Conservation (phyloP, 2,113 vertebrate genomes). For the Collichthys lucidus region DNA sequence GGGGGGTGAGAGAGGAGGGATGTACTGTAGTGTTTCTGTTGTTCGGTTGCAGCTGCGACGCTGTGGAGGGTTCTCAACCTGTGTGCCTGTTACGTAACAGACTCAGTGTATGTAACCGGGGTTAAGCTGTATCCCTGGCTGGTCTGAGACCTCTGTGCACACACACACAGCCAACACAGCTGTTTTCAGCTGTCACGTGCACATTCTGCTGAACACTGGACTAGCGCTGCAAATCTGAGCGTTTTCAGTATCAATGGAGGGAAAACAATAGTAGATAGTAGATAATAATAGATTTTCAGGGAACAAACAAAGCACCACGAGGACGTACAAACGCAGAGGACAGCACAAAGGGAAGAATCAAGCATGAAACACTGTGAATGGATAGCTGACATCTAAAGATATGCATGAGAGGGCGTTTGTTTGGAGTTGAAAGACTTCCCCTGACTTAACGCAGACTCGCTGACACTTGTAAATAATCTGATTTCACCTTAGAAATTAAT, state of each 20-base stretch:
- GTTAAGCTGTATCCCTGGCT: conserved; percentile 67
- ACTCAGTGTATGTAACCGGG: conserved; percentile 70
- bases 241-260: conserved; percentile 13
- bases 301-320: background rate
- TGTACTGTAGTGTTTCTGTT: conserved; percentile 37
- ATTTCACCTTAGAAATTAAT: conserved; percentile 63
- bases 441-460: conserved; percentile 1
- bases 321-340: background rate
- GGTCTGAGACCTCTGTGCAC: conserved; percentile 11
- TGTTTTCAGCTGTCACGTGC: conserved; percentile 63
- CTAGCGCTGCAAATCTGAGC: background rate
- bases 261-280: background rate
- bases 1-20: conserved; percentile 4
- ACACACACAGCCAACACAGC: conserved; percentile 30
- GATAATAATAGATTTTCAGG: conserved; percentile 1
- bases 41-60: conserved; percentile 51
- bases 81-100: conserved; percentile 72
- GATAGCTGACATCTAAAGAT: background rate
- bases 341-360: background rate
- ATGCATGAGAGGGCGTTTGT: conserved; percentile 9
- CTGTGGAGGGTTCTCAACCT: conserved; percentile 68
- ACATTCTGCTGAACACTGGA: conserved; percentile 17
- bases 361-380: background rate
- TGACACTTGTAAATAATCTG: conserved; percentile 35
- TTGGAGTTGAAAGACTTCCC: conserved; percentile 30